These are phyloP conservation scores for Gobio gobio DNA, from an alignment of 2,113 vertebrate genomes.

Conservation along the genomic window DNA sequence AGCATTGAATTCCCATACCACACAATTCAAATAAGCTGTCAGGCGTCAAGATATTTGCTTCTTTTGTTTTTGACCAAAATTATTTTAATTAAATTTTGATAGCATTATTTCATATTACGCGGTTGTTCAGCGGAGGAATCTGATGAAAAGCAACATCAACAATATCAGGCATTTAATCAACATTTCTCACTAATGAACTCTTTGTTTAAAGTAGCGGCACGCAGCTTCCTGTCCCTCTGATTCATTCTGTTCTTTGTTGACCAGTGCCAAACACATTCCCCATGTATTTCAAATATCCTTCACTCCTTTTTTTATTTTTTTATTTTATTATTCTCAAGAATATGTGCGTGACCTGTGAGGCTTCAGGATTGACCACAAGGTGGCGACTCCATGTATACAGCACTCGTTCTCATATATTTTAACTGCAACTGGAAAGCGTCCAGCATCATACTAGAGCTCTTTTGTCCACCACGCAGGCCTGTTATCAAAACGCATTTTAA, in stretches of 20 bases:
- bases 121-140: slow-evolving; percentile 45
- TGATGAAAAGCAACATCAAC: slow-evolving; percentile 53
- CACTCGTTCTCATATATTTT: background rate
- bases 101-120: slow-evolving; percentile 42
- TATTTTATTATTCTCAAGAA: slow-evolving; percentile 2
- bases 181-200: slow-evolving; percentile 57
- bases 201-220: slow-evolving; percentile 51
- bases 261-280: slow-evolving; percentile 44
- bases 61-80: slow-evolving; percentile 30
- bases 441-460: background rate
- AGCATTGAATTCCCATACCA: background rate
- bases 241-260: slow-evolving; percentile 20
- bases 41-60: slow-evolving; percentile 35
- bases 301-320: background rate
- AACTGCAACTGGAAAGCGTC: slow-evolving; percentile 12
- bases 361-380: slow-evolving; percentile 46
- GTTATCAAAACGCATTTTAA: slow-evolving; percentile 16
- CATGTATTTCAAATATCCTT: slow-evolving; percentile 26
- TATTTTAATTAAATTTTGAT: slow-evolving; percentile 57
- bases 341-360: background rate
- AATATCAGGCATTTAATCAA: slow-evolving; percentile 57
- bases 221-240: slow-evolving; percentile 35
- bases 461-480: slow-evolving; percentile 3
- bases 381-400: slow-evolving; percentile 42
- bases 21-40: slow-evolving; percentile 10